These are phyloP conservation scores for Orchestes rusci DNA, from an alignment of 2,888 invertebrate genomes.

Conservation along the genomic window DNA sequence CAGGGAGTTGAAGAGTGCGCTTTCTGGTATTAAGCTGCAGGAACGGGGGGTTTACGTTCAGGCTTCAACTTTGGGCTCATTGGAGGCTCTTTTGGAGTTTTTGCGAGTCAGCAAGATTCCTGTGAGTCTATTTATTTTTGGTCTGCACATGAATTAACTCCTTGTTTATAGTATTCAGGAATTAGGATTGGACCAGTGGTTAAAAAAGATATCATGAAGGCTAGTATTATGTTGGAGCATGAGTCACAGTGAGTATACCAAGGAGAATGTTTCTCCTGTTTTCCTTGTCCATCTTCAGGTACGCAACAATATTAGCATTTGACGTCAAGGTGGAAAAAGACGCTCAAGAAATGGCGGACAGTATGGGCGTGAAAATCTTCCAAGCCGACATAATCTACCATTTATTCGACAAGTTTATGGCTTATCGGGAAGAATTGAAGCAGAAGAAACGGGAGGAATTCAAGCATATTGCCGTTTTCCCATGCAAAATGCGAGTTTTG, in stretches of 20 bases:
- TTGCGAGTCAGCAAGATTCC: conserved; percentile 88
- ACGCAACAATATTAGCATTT: conserved; percentile 97
- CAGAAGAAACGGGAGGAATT: conserved; percentile 90
- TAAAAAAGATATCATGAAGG: conserved; percentile 98
- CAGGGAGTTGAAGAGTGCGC: conserved; percentile 77
- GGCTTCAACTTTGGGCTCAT: conserved; percentile 96
- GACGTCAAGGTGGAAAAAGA: conserved; percentile 98
- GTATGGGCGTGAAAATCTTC: conserved; percentile 91
- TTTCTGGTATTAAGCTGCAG: conserved; percentile 85
- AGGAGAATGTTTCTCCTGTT: background rate
- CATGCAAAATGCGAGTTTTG: conserved; percentile 81
- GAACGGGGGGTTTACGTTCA: conserved; percentile 98
- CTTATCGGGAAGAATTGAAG: conserved; percentile 84
- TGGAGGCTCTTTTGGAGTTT: conserved; percentile 94
- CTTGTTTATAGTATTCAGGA: conserved; percentile 75
- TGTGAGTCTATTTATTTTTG: conserved; percentile 51
- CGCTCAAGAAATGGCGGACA: conserved; percentile 95
- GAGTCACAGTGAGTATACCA: conserved; percentile 75
- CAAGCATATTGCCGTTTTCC: conserved; percentile 96
- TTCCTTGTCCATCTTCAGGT: no score
- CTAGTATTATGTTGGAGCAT: conserved; percentile 99
- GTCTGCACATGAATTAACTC: background rate
- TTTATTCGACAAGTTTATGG: conserved; percentile 94
- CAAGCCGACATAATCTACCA: conserved; percentile 99
- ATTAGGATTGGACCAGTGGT: conserved; percentile 99